Evolutionary conservation across 2,888 invertebrate species (phyloP).

Genomic region (Cylindroiulus punctatus): DNA sequence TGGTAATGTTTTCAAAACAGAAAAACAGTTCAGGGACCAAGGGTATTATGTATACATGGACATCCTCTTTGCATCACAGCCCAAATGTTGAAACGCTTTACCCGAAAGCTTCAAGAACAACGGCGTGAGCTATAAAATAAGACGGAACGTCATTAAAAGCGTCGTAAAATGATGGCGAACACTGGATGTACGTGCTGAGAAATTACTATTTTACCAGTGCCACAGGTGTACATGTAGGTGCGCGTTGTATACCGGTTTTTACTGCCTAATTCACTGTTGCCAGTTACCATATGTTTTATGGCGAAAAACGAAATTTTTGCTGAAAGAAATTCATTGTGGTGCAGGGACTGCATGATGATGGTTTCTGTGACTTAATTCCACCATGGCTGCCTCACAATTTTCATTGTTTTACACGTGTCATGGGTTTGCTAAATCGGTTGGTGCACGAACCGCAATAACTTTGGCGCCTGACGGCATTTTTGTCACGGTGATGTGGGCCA

Average conservation of each 20-base stretch:
- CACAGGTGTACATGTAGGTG: background rate
- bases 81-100: background rate
- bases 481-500: background rate
- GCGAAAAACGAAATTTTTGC: background rate
- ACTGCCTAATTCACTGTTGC: background rate
- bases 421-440: background rate
- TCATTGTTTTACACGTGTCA: background rate
- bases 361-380: too few relatives aligned
- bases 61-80: background rate
- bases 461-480: background rate
- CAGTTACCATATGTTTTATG: too few relatives aligned
- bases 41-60: background rate
- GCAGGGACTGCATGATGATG: too few relatives aligned
- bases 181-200: background rate
- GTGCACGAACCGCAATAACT: background rate
- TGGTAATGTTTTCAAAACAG: background rate
- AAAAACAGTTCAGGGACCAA: background rate
- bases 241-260: background rate
- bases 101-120: background rate
- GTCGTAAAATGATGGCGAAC: slow-evolving; percentile 8
- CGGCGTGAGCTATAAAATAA: background rate
- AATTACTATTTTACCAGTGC: slow-evolving; percentile 1
- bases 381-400: too few relatives aligned
- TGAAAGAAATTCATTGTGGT: too few relatives aligned
- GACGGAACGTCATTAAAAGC: background rate